Evolutionary conservation across 2,888 invertebrate genomes (phyloP), one percentile per base, ranked within the genome.

Genomic region (Halictus quadricinctus): DNA sequence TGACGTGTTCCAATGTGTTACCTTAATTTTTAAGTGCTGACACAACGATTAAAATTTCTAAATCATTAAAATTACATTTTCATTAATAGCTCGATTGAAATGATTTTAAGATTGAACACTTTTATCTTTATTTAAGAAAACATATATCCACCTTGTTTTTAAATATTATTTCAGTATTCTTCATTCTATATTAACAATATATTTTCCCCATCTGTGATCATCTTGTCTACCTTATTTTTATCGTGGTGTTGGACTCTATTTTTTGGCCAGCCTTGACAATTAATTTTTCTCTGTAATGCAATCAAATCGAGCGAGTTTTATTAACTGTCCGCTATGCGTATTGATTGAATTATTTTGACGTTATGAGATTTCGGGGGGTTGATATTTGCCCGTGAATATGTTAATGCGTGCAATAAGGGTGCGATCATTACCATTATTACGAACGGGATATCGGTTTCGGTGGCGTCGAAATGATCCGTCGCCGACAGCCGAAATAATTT

Each of bases 401-500:
- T 18, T 64, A 18, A 64, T 8, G 36, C 64, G 64, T 2, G 64
- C 29, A 64, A 29, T 29, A 36, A 64, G 29, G 64, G 64, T 36
- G 64, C 29, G 0, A 18, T 29, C 7, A 64, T 29, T 64, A 15
- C 29, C 64, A 1, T 8, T 36, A 64, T 64, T 29, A 64, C 7
- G 15, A 18, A 64, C 64, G 29, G 18, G 36, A 64, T 13, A 36
- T 18, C 36, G 29, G 64, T 1, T 64, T 8, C 64, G 29, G 18
- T 29, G 29, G 29, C 64, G 64, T 18, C 29, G 64, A 36, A 64
- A 64, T 25, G 64, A 64, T 64, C 18, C 64, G 58, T 76, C 76
- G 76, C 79, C 74, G 75, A 83, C 78, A 75, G 74, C 41, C 41
- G 73, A 78, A 80, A 64, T 80, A 87, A 80, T 84, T 78, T 66